These are phyloP conservation scores for Seriola dumerili DNA, from an alignment of 2,113 vertebrate genomes.

Conservation along the genomic window DNA sequence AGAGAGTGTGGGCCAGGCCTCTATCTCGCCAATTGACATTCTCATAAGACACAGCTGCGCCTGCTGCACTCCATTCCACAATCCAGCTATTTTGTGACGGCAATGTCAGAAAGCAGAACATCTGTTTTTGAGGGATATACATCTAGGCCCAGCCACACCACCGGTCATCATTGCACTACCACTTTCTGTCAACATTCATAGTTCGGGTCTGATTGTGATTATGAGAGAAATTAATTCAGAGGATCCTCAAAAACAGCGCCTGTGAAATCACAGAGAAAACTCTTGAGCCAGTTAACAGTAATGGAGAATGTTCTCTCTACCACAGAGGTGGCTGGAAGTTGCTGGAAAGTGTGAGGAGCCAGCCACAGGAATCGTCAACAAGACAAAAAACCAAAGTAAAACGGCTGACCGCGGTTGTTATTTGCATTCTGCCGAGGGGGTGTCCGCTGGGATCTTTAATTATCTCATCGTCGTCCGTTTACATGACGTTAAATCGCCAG, in stretches of 20 bases:
- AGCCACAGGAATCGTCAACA: background rate
- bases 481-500: too few relatives aligned
- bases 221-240: slow-evolving; percentile 2
- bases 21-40: slow-evolving; percentile 55
- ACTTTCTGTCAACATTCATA: background rate
- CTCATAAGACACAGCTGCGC: slow-evolving; percentile 20
- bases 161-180: background rate
- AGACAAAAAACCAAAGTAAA: too few relatives aligned
- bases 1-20: slow-evolving; percentile 58
- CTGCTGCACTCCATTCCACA: slow-evolving; percentile 35
- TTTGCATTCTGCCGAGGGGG: too few relatives aligned
- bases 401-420: too few relatives aligned
- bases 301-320: background rate
- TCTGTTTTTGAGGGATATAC: slow-evolving; percentile 41
- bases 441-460: too few relatives aligned
- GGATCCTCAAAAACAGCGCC: background rate
- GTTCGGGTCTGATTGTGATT: slow-evolving; percentile 27
- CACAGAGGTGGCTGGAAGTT: background rate
- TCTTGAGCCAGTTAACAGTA: background rate
- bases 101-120: slow-evolving; percentile 31
- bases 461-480: too few relatives aligned
- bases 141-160: slow-evolving; percentile 15
- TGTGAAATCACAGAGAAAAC: background rate
- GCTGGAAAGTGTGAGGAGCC: background rate
- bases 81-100: slow-evolving; percentile 24